phyloP scores from a whole-genome alignment of 2,113 vertebrate genomes.

The Phoenicopterus ruber region DNA sequence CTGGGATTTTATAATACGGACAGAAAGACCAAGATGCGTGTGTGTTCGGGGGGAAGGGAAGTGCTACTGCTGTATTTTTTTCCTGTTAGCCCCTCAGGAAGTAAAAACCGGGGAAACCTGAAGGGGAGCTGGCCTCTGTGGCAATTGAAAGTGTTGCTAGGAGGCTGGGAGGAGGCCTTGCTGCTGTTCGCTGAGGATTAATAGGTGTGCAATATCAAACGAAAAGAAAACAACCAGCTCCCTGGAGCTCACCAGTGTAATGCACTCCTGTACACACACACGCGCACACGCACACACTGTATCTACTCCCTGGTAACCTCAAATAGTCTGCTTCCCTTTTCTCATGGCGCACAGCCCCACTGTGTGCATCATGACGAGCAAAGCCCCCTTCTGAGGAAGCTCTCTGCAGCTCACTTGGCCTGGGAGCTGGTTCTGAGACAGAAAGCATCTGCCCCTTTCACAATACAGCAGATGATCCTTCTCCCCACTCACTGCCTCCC shows the following conservation, averaged over 20 bases:
- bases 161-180: conserved; percentile 66
- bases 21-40: not conserved
- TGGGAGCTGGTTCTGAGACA: not conserved
- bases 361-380: not conserved
- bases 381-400: not conserved
- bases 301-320: not conserved
- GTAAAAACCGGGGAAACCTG: not conserved
- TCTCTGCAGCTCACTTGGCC: conserved; percentile 15
- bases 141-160: conserved; percentile 71
- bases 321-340: not conserved
- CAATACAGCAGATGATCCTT: not conserved
- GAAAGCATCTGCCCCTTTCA: conserved; percentile 40
- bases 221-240: conserved; percentile 59
- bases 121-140: conserved; percentile 7
- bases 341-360: not conserved
- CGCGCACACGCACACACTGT: not conserved
- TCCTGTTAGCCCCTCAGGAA: not conserved
- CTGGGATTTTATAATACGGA: not conserved
- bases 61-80: not conserved
- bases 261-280: not conserved
- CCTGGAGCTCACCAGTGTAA: not conserved
- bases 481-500: not conserved
- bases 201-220: conserved; percentile 69
- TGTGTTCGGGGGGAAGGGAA: not conserved
- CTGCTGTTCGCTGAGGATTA: conserved; percentile 60